phyloP scores from a whole-genome alignment of 2,797 vertebrate species.

The Oreonectes daqikongensis region DNA sequence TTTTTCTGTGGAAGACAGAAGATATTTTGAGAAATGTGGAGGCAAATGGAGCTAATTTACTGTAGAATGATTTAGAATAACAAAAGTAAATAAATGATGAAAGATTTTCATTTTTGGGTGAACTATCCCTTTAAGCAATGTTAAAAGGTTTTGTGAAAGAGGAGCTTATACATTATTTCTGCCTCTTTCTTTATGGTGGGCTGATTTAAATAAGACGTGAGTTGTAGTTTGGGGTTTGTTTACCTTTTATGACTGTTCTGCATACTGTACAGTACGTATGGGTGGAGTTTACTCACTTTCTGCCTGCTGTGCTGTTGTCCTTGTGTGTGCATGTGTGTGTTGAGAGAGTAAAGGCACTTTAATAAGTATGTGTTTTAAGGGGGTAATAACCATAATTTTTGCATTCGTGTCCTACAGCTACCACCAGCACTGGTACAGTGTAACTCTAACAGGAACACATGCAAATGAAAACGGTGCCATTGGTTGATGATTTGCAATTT shows the following conservation, averaged over 20 bases:
- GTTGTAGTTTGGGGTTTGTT: slow-evolving; percentile 1
- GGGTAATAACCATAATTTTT: slow-evolving; percentile 30
- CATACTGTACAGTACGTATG: not conserved
- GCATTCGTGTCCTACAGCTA: not conserved
- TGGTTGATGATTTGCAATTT: slow-evolving; percentile 23
- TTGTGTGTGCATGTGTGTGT: not conserved
- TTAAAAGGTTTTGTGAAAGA: not conserved
- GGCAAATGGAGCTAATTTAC: too few relatives aligned
- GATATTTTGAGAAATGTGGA: too few relatives aligned
- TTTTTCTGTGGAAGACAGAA: too few relatives aligned
- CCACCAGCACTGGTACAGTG: slow-evolving; percentile 5
- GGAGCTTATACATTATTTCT: not conserved
- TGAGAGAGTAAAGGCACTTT: not conserved
- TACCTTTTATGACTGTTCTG: not conserved
- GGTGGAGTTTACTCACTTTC: not conserved
- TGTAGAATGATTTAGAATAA: too few relatives aligned
- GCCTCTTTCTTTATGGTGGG: not conserved
- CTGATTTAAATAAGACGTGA: not conserved
- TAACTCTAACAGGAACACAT: slow-evolving; percentile 41
- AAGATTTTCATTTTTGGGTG: too few relatives aligned
- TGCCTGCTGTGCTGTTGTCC: not conserved
- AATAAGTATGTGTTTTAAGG: slow-evolving; percentile 7
- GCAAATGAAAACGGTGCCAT: slow-evolving; percentile 42
- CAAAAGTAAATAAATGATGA: too few relatives aligned
- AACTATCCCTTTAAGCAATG: not conserved